Evolutionary conservation across 2,797 vertebrate genomes (phyloP), one percentile per base, ranked within the genome.

Genomic region (Lagocephalus sceleratus): DNA sequence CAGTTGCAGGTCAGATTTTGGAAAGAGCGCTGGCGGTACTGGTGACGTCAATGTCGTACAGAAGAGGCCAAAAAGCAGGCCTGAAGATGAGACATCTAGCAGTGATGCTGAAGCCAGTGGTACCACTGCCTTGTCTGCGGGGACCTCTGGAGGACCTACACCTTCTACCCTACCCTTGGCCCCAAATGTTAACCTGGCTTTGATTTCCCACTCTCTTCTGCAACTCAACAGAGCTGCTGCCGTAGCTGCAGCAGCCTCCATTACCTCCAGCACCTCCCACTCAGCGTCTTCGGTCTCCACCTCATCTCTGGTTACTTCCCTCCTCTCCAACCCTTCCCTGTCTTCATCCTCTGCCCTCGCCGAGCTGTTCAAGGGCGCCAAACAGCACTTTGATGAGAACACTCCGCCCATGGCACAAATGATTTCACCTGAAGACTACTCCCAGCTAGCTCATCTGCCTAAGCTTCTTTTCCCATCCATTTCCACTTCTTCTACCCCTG

Each of bases 121-220:
- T 11, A 60, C 63, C 39, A 47, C 71, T 60, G 73, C 71, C n/a
- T 78, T 81, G 46, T 75, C 89, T 55, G 54, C 86, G 22, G 84
- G 81, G 20, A 45, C 55, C 10, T 73, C 87, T 45, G 88, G 82
- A 52, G 85, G 83, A 45, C 70, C 85, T 8, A 72, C 90, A 20
- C 86, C 90, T 26, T 89, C 89, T 21, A 85, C 90, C 5, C 73
- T 91, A 23, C 89, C 90, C 19, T 69, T 92, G 19, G 88, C 90
- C 20, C 87, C 91, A 0, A 92, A 83, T 60, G 88, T 92, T 32
- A 89, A 92, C 59, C 68, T 92, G 52, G 90, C 91, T 43, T 77
- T 92, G 66, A 88, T 92, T 71, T 91, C 91, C 19, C 91, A 92
- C 73, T 92, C 91, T 57, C 84, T 92, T 54, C 73, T 92, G 56